Conservation (phyloP, 2,113 vertebrate genomes). For the Serilophus lunatus region DNA sequence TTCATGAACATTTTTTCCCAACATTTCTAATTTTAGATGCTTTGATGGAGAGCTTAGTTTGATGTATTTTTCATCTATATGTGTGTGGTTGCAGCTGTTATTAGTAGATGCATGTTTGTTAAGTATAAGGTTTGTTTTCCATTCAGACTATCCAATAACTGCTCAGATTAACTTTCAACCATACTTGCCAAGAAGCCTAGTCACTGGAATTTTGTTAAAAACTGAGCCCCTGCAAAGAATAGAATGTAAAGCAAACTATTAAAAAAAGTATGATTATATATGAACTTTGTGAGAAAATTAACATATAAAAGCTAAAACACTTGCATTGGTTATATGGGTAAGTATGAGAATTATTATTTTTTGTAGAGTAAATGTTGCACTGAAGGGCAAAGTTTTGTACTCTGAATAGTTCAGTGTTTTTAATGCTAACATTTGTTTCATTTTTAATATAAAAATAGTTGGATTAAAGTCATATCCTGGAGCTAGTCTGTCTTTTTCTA, state of each 20-base stretch:
- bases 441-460: neutral
- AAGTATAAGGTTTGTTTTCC: neutral
- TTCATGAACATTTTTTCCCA: neutral
- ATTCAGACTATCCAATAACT: neutral
- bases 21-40: conserved; percentile 1
- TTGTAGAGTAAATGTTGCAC: neutral
- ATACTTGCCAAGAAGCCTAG: neutral
- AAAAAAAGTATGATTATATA: neutral
- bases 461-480: neutral
- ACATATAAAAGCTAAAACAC: neutral
- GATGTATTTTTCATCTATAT: neutral
- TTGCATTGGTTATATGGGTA: neutral
- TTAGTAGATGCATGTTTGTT: neutral
- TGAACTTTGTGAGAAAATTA: neutral
- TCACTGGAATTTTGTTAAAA: neutral
- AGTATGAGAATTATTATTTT: neutral
- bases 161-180: neutral
- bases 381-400: neutral
- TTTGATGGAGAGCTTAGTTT: neutral
- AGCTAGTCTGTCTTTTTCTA: neutral
- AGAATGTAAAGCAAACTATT: neutral
- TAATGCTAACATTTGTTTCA: neutral
- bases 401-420: neutral
- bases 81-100: conserved; percentile 28
- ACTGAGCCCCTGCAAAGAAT: neutral